Evolutionary conservation across 2,113 vertebrate species (phyloP).

Genomic region (Macaca mulatta): DNA sequence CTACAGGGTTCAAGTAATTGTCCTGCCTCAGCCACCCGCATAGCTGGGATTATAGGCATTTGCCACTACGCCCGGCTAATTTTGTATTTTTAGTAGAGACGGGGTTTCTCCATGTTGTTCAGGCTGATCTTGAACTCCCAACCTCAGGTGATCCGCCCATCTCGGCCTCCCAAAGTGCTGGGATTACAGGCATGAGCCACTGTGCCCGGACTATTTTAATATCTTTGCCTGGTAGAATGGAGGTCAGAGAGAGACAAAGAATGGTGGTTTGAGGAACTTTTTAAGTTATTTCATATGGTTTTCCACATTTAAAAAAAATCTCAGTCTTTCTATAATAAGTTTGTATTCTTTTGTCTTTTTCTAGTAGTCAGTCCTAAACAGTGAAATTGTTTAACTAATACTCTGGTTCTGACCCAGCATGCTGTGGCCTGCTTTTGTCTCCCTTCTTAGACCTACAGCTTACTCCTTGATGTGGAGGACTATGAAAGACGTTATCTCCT

Average conservation of each 20-base stretch:
- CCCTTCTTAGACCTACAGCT: slow-evolving; percentile 91
- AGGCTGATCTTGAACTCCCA: too few species aligned
- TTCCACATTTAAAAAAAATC: neutral
- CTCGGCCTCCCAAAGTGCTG: too few species aligned
- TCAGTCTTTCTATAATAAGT: neutral
- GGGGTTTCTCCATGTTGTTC: too few species aligned
- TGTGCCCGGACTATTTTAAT: neutral
- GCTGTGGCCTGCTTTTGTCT: slow-evolving; percentile 20
- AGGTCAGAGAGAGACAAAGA: neutral
- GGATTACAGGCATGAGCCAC: too few species aligned
- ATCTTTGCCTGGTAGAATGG: neutral
- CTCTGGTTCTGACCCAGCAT: neutral
- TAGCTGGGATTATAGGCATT: too few species aligned
- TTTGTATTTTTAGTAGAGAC: too few species aligned
- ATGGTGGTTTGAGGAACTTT: neutral
- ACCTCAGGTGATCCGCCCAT: too few species aligned
- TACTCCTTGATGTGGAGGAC: slow-evolving; percentile 96
- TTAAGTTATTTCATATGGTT: neutral
- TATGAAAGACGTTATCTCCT: slow-evolving; percentile 94
- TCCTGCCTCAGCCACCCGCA: too few species aligned
- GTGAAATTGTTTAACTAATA: neutral
- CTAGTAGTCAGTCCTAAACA: neutral
- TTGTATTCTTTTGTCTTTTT: neutral
- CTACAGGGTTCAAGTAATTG: too few species aligned
- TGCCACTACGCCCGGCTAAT: too few species aligned